Percentiles rank a stretch among this genome's conserved stretches.
These are phyloP conservation scores for Oryzias woworae DNA, from an alignment of 2,113 vertebrate genomes.

Conservation along the genomic window DNA sequence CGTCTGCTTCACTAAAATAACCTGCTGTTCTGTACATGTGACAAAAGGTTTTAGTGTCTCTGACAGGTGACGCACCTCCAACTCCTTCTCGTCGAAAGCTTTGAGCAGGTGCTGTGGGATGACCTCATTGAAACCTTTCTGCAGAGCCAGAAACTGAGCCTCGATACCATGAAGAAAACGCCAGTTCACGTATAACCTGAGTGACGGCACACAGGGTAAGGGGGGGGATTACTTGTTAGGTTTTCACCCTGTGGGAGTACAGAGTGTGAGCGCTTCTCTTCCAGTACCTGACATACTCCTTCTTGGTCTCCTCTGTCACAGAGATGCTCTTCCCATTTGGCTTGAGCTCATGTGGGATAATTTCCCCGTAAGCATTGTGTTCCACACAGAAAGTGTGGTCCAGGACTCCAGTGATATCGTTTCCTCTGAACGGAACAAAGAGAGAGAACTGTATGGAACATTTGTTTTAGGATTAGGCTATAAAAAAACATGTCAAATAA, in stretches of 20 bases:
- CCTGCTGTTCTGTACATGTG: background rate
- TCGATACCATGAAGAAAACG: slow-evolving; percentile 97
- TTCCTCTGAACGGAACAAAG: slow-evolving; percentile 79
- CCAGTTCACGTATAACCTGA: slow-evolving; percentile 96
- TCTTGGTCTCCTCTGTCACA: slow-evolving; percentile 96
- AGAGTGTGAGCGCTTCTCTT: background rate
- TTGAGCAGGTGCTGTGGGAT: slow-evolving; percentile 98
- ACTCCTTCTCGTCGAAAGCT: slow-evolving; percentile 96
- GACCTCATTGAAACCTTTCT: slow-evolving; percentile 99
- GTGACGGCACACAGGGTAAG: background rate
- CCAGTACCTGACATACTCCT: slow-evolving; percentile 89
- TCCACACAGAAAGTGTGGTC: slow-evolving; percentile 98
- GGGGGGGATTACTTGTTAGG: no score
- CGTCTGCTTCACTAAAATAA: background rate
- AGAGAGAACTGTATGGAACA: background rate
- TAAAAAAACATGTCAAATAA: background rate
- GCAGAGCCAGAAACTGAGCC: slow-evolving; percentile 96
- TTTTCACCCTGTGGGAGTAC: slow-evolving; percentile 67
- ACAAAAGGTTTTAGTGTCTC: no score
- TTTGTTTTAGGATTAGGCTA: background rate
- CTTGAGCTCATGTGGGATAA: slow-evolving; percentile 98
- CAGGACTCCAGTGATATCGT: slow-evolving; percentile 96
- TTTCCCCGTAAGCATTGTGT: slow-evolving; percentile 96
- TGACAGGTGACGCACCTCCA: slow-evolving; percentile 81
- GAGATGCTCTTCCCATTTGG: slow-evolving; percentile 95